Evolutionary conservation across 2,888 invertebrate species (phyloP), one percentile per base, ranked within the genome.

Genomic region (Macrophya alboannulata): DNA sequence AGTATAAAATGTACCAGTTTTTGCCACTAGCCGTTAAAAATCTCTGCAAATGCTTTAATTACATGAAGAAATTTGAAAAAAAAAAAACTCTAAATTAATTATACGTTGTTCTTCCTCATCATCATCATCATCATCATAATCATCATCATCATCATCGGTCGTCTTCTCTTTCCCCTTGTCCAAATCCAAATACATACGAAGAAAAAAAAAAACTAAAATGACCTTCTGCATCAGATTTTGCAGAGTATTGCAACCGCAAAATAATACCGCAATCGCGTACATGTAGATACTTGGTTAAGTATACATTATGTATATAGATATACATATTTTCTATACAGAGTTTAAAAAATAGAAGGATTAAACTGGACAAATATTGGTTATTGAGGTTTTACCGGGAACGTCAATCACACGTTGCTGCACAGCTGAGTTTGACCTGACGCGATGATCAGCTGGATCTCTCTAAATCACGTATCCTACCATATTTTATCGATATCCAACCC

Each of bases 391-490:
- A 17, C n/a, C 17, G 21, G 71, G 12, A n/a, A 25, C 48, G 76
- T 76, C 76, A 76, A 76, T 76, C 76, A 76, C 40, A 12, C 31
- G n/a, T 71, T 37, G 40, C 37, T n/a, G n/a, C n/a, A n/a, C n/a
- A n/a, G 17, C 37, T 17, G 37, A 40, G 37, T 71, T 71, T 71
- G 71, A 71, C 62, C 62, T 8, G 25, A 12, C 10, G 31, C 17
- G 25, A 9, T n/a, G 37, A n/a, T 31, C 71, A 31, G 31, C 71
- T 37, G 40, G n/a, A 17, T 71, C 40, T 37, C 40, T 1, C 17
- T 71, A n/a, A 62, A 25, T 12, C 25, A 25, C 12, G 17, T 25
- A 25, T n/a, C n/a, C n/a, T 45, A 21, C 10, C 25, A 48, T 40
- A 76, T 48, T 76, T 76, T 48, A 25, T 76, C 76, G 48, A 76